Evolutionary conservation across 2,113 vertebrate species (phyloP).

Genomic region (Mesitornis unicolor): DNA sequence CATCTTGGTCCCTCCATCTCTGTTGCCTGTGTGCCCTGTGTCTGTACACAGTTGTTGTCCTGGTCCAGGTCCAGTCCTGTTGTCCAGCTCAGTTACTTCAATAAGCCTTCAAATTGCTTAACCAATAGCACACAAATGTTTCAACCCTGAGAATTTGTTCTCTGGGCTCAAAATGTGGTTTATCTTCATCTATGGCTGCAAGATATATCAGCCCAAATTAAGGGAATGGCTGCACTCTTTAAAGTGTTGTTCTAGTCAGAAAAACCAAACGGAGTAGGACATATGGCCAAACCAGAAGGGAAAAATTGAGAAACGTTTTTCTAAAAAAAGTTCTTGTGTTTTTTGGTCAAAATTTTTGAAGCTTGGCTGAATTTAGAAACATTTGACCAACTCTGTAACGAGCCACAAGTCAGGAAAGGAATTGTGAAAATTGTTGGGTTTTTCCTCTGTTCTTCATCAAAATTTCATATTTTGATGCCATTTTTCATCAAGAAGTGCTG

Average conservation of each 20-base stretch:
- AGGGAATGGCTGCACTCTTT: conserved; percentile 4
- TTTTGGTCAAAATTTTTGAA: conserved; percentile 42
- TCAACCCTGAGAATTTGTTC: conserved; percentile 45
- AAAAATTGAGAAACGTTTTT: conserved; percentile 21
- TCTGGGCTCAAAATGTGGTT: conserved; percentile 48
- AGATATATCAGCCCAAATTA: conserved; percentile 43
- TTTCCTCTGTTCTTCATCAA: neutral
- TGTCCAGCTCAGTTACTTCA: conserved; percentile 55
- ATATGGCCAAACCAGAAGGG: conserved; percentile 51
- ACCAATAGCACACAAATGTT: conserved; percentile 57
- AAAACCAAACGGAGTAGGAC: conserved; percentile 30
- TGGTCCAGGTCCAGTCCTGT: conserved; percentile 40
- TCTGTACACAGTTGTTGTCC: conserved; percentile 50
- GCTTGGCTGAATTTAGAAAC: conserved; percentile 36
- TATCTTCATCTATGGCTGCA: conserved; percentile 41
- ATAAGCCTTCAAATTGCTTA: conserved; percentile 53
- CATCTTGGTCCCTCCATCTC: neutral
- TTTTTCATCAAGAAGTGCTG: neutral
- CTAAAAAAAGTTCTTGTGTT: conserved; percentile 6
- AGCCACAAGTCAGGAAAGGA: neutral
- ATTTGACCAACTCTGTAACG: neutral
- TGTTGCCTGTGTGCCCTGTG: neutral
- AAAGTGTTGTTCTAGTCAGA: conserved; percentile 37
- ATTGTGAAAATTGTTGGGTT: neutral
- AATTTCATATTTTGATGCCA: neutral